Evolutionary conservation across 2,888 invertebrate species (phyloP).

Genomic region (Sinotaia quadrata): DNA sequence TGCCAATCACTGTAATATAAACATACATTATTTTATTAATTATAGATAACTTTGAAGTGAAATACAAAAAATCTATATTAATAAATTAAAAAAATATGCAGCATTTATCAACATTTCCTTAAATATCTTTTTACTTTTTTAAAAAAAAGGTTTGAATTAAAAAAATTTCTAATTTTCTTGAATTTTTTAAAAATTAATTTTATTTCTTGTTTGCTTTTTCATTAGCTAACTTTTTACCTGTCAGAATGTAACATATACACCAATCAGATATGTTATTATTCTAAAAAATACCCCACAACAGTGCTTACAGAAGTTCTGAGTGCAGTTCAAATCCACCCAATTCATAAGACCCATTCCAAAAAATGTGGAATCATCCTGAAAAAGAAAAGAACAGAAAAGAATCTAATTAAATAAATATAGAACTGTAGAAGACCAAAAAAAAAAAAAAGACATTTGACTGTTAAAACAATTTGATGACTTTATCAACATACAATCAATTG

Average conservation of each 20-base stretch:
- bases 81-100: not conserved
- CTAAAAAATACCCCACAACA: not conserved
- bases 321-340: conserved; percentile 91
- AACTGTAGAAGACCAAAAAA: not conserved
- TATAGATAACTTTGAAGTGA: too few species aligned
- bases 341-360: conserved; percentile 88
- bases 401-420: not conserved
- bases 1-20: too few species aligned
- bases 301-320: conserved; percentile 81
- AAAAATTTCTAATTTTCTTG: too few species aligned
- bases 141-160: too few species aligned
- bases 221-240: too few species aligned
- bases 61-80: not conserved
- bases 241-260: too few species aligned
- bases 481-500: too few species aligned
- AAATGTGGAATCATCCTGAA: conserved; percentile 79
- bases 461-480: too few species aligned
- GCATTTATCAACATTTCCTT: not conserved
- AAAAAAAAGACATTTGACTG: too few species aligned
- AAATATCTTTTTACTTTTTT: not conserved
- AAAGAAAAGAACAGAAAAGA: not conserved
- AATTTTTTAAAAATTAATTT: too few species aligned
- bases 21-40: too few species aligned
- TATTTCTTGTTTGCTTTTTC: too few species aligned
- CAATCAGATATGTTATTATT: not conserved